Conservation (phyloP, 2,797 vertebrate genomes). For the Lepilemur ruficaudatus region DNA sequence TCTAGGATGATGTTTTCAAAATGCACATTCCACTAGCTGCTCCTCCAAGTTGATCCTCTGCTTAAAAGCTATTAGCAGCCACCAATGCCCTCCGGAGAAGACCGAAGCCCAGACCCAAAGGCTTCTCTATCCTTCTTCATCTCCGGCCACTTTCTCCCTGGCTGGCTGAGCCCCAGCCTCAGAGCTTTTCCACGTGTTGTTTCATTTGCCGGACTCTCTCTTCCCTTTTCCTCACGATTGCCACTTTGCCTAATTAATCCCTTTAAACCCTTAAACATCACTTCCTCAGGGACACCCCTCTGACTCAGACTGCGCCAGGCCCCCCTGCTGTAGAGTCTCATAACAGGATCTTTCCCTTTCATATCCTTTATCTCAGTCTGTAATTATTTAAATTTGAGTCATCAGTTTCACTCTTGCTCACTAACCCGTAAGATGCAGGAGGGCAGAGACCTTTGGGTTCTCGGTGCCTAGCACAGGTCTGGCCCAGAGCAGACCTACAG, state of each 20-base stretch:
- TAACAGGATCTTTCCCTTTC: not conserved
- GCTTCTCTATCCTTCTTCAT: not conserved
- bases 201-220: constrained; percentile 10
- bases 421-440: not conserved
- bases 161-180: not conserved
- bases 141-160: not conserved
- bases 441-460: not conserved
- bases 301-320: not conserved
- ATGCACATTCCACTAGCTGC: not conserved
- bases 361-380: not conserved
- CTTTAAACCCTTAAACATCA: not conserved
- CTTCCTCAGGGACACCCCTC: constrained; percentile 22
- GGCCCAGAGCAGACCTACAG: constrained; percentile 15
- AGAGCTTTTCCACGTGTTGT: not conserved
- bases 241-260: not conserved
- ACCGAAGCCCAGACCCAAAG: not conserved
- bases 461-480: constrained; percentile 12
- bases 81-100: not conserved
- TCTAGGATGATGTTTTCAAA: not conserved
- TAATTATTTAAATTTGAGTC: not conserved
- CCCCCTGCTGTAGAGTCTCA: not conserved
- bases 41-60: not conserved
- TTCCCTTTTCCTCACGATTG: not conserved
- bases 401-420: not conserved
- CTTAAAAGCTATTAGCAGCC: not conserved